phyloP scores from a whole-genome alignment of 2,797 vertebrate genomes.

The Vultur gryphus region DNA sequence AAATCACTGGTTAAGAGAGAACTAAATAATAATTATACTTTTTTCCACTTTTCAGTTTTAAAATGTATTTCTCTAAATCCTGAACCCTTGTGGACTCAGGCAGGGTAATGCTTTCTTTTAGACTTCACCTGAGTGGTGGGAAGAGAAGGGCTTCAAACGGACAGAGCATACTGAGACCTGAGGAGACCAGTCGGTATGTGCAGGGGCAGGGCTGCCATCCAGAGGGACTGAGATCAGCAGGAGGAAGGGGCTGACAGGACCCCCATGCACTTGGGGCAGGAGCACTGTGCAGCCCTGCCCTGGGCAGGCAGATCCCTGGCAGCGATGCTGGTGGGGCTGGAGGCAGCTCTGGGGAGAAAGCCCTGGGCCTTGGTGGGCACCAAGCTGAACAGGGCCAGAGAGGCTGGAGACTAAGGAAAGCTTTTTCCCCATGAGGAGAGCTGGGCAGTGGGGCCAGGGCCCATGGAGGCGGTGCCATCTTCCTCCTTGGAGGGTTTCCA shows the following conservation, averaged over 20 bases:
- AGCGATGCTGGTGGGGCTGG: rapidly evolving
- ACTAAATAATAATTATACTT: neutral
- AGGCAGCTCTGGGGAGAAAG: neutral
- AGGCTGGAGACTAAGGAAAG: neutral
- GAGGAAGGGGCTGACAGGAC: neutral
- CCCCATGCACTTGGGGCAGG: rapidly evolving
- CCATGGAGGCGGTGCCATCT: neutral
- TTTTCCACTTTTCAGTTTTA: neutral
- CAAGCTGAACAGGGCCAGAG: neutral
- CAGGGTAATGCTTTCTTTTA: neutral
- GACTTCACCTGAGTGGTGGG: neutral
- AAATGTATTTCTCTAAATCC: neutral
- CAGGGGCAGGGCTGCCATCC: too few relatives aligned
- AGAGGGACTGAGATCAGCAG: rapidly evolving
- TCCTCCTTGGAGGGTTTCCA: neutral
- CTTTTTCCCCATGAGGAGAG: neutral
- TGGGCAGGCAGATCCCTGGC: rapidly evolving
- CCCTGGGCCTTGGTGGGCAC: neutral
- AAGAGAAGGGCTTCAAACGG: neutral
- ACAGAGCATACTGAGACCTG: neutral
- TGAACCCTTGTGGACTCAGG: neutral
- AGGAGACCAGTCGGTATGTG: neutral
- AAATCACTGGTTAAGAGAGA: neutral
- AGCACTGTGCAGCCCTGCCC: too few relatives aligned
- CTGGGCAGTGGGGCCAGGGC: too few relatives aligned